phyloP scores from a whole-genome alignment of 2,113 vertebrate genomes.

The Hystrix cristata region DNA sequence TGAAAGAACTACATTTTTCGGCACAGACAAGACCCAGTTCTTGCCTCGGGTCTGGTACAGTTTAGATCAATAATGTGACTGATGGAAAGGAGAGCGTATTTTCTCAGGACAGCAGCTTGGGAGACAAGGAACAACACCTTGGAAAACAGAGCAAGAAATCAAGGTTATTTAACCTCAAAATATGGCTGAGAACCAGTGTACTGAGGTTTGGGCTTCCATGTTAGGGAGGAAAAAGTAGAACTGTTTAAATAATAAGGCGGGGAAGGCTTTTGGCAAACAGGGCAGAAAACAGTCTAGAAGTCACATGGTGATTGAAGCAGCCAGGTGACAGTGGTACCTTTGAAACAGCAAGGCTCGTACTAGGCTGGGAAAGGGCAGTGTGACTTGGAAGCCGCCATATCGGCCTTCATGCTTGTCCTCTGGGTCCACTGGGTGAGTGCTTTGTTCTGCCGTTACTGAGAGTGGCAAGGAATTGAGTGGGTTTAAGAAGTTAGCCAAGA shows the following conservation, averaged over 20 bases:
- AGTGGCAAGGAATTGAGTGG: not conserved
- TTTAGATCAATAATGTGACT: not conserved
- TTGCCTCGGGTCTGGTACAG: not conserved
- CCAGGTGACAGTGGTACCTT: not conserved
- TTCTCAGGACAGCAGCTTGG: not conserved
- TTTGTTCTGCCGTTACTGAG: not conserved
- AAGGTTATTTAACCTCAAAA: not conserved
- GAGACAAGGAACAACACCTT: not conserved
- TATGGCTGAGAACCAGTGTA: not conserved
- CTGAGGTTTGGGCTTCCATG: not conserved
- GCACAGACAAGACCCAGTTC: not conserved
- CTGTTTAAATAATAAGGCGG: not conserved
- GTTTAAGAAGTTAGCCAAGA: not conserved
- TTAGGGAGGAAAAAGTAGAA: not conserved
- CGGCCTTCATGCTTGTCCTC: accelerated
- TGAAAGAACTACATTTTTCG: not conserved
- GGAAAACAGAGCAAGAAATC: not conserved
- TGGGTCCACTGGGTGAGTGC: accelerated
- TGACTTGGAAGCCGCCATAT: too few relatives aligned
- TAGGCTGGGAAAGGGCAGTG: not conserved
- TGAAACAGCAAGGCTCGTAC: not conserved
- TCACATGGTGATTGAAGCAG: not conserved
- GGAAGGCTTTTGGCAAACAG: not conserved
- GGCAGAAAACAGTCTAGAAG: not conserved
- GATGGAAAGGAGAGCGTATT: not conserved